These are phyloP conservation scores for Tetranychus truncatus DNA, from an alignment of 2,888 invertebrate genomes.

Conservation along the genomic window DNA sequence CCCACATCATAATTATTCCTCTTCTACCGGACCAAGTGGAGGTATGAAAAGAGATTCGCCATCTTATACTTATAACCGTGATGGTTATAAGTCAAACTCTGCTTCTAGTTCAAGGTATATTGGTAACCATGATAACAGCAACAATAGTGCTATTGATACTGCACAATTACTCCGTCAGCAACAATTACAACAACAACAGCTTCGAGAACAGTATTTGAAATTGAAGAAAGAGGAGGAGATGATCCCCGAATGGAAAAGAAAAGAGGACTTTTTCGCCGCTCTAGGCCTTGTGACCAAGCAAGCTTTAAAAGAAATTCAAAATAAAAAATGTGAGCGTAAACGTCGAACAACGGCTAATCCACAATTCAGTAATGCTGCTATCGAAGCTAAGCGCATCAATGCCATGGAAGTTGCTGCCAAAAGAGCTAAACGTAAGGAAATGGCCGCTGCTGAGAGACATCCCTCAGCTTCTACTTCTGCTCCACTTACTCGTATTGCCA, in stretches of 20 bases:
- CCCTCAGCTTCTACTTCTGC: background rate
- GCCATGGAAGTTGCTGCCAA: slow-evolving; percentile 20
- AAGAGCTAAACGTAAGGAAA: slow-evolving; percentile 12
- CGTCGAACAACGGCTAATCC: slow-evolving; percentile 35
- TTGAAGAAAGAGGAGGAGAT: background rate
- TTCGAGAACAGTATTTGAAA: background rate
- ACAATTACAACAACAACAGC: slow-evolving; percentile 6
- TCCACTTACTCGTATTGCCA: slow-evolving; percentile 6
- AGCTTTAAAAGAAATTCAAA: slow-evolving; percentile 30
- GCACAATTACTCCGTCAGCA: slow-evolving; percentile 1
- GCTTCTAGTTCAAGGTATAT: background rate
- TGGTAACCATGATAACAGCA: background rate
- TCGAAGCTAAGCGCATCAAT: slow-evolving; percentile 28
- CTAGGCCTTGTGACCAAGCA: slow-evolving; percentile 28
- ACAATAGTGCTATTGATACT: background rate
- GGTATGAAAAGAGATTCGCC: background rate
- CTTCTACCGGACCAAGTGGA: background rate
- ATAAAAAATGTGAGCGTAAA: slow-evolving; percentile 32
- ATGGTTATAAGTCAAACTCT: background rate
- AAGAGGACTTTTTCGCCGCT: slow-evolving; percentile 29
- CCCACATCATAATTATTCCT: background rate
- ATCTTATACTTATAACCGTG: slow-evolving; percentile 4
- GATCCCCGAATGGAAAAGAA: slow-evolving; percentile 16
- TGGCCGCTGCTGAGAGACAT: background rate
- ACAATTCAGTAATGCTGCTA: slow-evolving; percentile 32